Evolutionary conservation across 2,888 invertebrate genomes (phyloP), one percentile per base, ranked within the genome.

Genomic region (Strigamia maritima): DNA sequence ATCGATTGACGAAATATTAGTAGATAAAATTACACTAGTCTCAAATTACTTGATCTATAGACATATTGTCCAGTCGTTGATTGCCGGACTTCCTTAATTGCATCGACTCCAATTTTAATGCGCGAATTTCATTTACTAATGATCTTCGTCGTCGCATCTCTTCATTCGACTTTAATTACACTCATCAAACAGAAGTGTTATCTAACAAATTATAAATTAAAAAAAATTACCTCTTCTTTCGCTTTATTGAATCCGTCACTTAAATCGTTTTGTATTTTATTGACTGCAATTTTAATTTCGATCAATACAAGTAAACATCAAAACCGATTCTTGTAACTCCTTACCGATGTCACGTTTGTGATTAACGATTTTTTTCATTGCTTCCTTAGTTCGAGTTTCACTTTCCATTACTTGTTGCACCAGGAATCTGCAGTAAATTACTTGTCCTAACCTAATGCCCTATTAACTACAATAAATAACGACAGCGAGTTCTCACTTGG

Each of bases 381-480:
- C 60, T 65, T 65, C 60, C 60, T 65, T 65, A 12, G 60, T 12
- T 65, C 60, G 60, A n/a, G 60, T 65, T 65, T 65, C 60, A 19
- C 60, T 65, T 65, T 65, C 22, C 19, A 65, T 65, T 24, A 65
- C 60, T 65, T 65, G 60, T 65, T 65, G 60, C 60, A 65, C 60
- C 22, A n/a, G 7, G 12, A 65, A 3, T 22, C 60, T 65, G 12
- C 60, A 65, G 22, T 65, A 65, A n/a, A 65, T 65, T 65, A 65
- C 24, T 54, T 54, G 19, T 54, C 6, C 54, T 54, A n/a, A n/a
- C n/a, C n/a, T n/a, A n/a, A n/a, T n/a, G n/a, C n/a, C n/a, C n/a
- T 12, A 65, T 65, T 65, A 65, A 65, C 60, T 44, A 44, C 60
- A 65, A 65, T 0, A 12, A 3, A 24, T 19, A 65, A 65, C 12